Base-by-base conservation (phyloP, 2,113 vertebrate genomes). In the Zapus hudsonius region DNA sequence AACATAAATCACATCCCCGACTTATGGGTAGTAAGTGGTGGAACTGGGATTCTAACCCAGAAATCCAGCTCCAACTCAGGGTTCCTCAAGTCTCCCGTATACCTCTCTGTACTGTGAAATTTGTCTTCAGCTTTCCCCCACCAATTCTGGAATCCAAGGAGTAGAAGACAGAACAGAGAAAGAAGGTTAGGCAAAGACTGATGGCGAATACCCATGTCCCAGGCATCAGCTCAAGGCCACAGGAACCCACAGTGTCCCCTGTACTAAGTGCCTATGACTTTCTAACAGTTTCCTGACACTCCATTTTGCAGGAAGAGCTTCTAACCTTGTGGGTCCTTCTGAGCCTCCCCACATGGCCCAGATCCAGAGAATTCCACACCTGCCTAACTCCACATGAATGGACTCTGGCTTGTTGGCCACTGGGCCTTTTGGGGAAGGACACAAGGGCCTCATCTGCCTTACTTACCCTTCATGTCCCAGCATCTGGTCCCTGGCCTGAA, bases 141-240 rank as follows among this genome's bases (percentile, higher is more conserved):
- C 29, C 22, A 31, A 33, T 85, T 67, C 69, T 40, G 15, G 27
- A 31, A 3, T 61, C 55, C 0, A 1, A 17, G 8, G 38, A 19
- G 19, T 31, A 61, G 20, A 19, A 63, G 57, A 64, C 36, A 81
- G 22, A 64, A 36, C 27, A 44, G 40, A 86, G 36, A 38, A 86
- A n/a, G 52, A 74, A 70, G 0, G 0, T 9, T 76, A 8, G 42
- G 12, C 23, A n/a, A 61, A 55, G 13, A 31, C 19, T 2, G 2
- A 7, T 15, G 12, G 75, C 13, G 0, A 55, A 4, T 59, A 31
- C 70, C 31, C 16, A 0, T 12, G 4, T 42, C 85, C 25, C 40
- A 29, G 11, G 22, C 5, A 67, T 52, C 59, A 15, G 3, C 25
- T 33, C 3, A 16, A 27, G 67, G 23, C 25, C 5, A 0, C 0